A percentile compares a stretch with the other conserved stretches of the same genome.
Conservation (phyloP, 2,113 vertebrate species). For the Bettongia penicillata region DNA sequence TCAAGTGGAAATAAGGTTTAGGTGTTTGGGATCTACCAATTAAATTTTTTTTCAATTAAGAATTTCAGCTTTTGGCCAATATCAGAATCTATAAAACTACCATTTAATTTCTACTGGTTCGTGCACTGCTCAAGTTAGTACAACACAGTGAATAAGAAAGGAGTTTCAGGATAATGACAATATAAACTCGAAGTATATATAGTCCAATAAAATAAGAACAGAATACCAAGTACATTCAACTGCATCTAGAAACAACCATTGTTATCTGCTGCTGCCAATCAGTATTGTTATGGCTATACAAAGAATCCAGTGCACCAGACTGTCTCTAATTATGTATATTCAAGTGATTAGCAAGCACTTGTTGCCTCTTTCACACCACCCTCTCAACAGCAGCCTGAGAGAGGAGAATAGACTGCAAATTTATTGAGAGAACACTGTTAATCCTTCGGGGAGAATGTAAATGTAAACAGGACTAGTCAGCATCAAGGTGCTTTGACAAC, state of each 20-base stretch:
- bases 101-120: neutral
- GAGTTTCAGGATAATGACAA: conserved; percentile 51
- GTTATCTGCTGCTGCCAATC: conserved; percentile 80
- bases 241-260: conserved; percentile 75
- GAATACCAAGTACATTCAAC: conserved; percentile 70
- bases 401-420: conserved; percentile 89
- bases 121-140: conserved; percentile 34
- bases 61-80: neutral
- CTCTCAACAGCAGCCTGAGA: conserved; percentile 87
- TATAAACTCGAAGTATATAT: conserved; percentile 3
- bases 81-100: neutral
- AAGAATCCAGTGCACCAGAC: conserved; percentile 86
- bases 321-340: conserved; percentile 88
- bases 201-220: conserved; percentile 71
- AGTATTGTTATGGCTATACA: conserved; percentile 82
- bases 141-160: conserved; percentile 43
- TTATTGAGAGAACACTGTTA: conserved; percentile 89
- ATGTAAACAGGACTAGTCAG: conserved; percentile 89
- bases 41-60: conserved; percentile 33
- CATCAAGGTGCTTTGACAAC: conserved; percentile 93
- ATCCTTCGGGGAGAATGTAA: conserved; percentile 88
- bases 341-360: conserved; percentile 89
- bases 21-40: conserved; percentile 1
- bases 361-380: conserved; percentile 88
- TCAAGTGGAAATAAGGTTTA: neutral